Evolutionary conservation across 2,113 vertebrate genomes (phyloP), one percentile per base, ranked within the genome.

Genomic region (Ophthalmolycus amberensis): DNA sequence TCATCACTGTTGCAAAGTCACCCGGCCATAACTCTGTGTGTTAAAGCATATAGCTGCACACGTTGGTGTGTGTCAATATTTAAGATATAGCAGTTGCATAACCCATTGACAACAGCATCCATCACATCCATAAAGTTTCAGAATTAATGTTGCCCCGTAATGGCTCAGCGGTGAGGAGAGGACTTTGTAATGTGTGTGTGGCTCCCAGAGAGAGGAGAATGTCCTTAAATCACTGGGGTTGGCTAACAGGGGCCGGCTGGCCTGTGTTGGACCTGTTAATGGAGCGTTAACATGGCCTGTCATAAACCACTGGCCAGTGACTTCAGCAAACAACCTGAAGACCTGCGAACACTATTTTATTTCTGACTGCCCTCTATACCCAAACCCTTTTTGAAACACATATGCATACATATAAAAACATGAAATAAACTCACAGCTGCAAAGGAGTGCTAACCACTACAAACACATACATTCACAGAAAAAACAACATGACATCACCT

Each of bases 251-350:
- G 85, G 83, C 87, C 83, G 81, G 75, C 91, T 90, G 89, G 92
- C 80, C 86, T 85, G 66, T 88, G 88, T 82, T 89, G 77, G 84
- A 85, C 85, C 88, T 88, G 92, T 91, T 93, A 93, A 94, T 93
- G 87, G 78, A 93, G 92, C 91, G 90, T 94, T 94, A 93, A 94
- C 90, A 91, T 72, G 67, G 85, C 54, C 85, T 70, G 86, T 90
- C 91, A 90, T 93, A 94, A 95, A 95, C 85, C 86, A 84, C 80
- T 38, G 68, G 75, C 60, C 83, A 60, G 82, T 70, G 87, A 90
- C 84, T 90, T 89, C 86, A 66, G 86, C 91, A 93, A 93, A 92
- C 89, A 91, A 52, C 87, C 80, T 62, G 56, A 78, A 79, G 76
- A 87, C 77, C 64, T 40, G 42, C 44, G 59, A 76, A 82, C 78